phyloP scores from a whole-genome alignment of 2,888 invertebrate genomes.

The Xestia sexstrigata region DNA sequence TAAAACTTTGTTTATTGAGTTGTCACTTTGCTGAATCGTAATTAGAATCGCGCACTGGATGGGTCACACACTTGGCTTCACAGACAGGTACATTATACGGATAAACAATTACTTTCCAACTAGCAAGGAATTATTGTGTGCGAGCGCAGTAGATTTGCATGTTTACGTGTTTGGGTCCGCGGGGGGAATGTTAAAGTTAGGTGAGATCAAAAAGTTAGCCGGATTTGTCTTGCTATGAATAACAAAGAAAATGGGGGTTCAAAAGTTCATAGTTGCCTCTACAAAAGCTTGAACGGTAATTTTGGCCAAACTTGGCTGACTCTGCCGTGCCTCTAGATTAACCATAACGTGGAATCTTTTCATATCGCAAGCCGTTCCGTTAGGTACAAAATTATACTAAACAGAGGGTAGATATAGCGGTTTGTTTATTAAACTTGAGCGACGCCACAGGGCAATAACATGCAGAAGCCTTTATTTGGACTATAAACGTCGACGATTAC shows the following conservation, averaged over 20 bases:
- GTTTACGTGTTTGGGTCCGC: too few species aligned
- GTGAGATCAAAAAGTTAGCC: not conserved
- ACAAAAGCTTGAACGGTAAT: not conserved
- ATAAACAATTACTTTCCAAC: too few species aligned
- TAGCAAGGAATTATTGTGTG: too few species aligned
- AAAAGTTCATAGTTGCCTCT: not conserved
- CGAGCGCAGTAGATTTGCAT: too few species aligned
- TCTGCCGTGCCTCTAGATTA: conserved; percentile 4
- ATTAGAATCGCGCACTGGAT: too few species aligned
- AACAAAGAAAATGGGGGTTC: not conserved
- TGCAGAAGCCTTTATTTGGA: conserved; percentile 9
- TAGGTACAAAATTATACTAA: conserved; percentile 33
- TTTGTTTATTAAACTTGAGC: conserved; percentile 44
- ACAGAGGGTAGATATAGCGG: conserved; percentile 11
- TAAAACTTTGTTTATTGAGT: too few species aligned
- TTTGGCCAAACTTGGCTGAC: conserved; percentile 1
- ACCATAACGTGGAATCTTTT: conserved; percentile 36
- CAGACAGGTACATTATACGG: too few species aligned
- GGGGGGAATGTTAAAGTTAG: too few species aligned
- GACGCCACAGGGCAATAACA: not conserved
- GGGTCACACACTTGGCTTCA: too few species aligned
- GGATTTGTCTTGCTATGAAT: not conserved
- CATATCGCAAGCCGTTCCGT: conserved; percentile 38
- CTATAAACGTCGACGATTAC: not conserved
- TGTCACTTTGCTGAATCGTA: too few species aligned